Evolutionary conservation across 37 sponge, comb jelly and placozoan genomes (phyloP).

Genomic region (Petrosia ficiformis): DNA sequence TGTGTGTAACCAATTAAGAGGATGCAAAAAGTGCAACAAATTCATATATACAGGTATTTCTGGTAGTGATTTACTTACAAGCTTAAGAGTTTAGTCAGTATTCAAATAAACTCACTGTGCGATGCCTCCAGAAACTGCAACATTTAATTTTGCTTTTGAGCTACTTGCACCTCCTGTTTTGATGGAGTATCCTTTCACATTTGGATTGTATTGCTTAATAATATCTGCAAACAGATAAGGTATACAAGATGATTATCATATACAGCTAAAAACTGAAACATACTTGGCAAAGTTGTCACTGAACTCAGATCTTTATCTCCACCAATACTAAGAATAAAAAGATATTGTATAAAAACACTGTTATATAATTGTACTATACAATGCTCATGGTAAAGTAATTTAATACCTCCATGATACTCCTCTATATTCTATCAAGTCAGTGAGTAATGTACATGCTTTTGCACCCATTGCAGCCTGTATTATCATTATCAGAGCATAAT

Average conservation of each 20-base stretch:
- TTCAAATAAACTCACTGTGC: constrained; percentile 28
- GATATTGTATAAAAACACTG: too few relatives aligned
- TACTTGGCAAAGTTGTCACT: constrained; percentile 13
- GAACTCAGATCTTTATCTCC: background rate
- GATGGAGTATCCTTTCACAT: constrained; percentile 40
- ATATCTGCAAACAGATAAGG: constrained; percentile 15
- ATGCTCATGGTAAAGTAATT: background rate
- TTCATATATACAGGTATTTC: too few relatives aligned
- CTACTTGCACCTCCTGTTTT: constrained; percentile 13
- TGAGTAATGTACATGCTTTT: constrained; percentile 22
- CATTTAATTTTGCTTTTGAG: constrained; percentile 18
- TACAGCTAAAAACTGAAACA: background rate
- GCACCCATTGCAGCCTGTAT: constrained; percentile 55
- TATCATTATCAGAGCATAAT: constrained; percentile 53
- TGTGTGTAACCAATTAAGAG: too few relatives aligned
- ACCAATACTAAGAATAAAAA: constrained; percentile 20
- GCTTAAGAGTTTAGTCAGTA: too few relatives aligned
- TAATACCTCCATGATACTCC: constrained; percentile 65
- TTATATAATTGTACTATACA: background rate
- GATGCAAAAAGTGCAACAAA: too few relatives aligned
- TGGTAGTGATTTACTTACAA: too few relatives aligned
- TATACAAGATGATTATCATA: too few relatives aligned
- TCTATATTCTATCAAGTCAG: constrained; percentile 27
- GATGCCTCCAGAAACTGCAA: constrained; percentile 55
- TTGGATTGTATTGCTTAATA: constrained; percentile 48